Base-by-base conservation (phyloP, 2,797 vertebrate genomes). In the Ctenopoma kingsleyae region DNA sequence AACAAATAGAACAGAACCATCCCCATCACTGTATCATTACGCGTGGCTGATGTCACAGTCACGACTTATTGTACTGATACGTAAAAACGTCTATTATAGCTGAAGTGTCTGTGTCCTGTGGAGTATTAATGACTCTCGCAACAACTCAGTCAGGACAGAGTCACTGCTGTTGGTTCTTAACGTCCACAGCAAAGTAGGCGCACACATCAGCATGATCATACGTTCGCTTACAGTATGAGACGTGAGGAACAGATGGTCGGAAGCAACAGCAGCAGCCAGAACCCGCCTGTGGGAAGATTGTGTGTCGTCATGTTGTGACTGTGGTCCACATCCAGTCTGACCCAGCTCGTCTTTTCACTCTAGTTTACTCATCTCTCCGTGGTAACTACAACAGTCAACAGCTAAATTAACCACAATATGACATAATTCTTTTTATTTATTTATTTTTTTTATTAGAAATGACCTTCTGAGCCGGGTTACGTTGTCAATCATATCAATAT, bases 401-500 rank as follows among this genome's bases (percentile, higher is more conserved):
- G 75, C 69, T 66, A 38, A 64, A 71, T 82, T 82, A 82, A 71
- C 78, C 53, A 78, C 69, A 78, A 81, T 53, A 83, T 77, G 50
- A 73, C 80, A 81, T 83, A 70, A 86, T 84, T 62, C 59, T 76
- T 82, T 87, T 85, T 81, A 78, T 82, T 87, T 78, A 73, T 89
- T 89, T 61, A 32, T 47, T 74, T 69, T 67, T 73, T 79, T 76
- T 76, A 69, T 80, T 80, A 83, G 81, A 80, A 70, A 83, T 78
- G 50, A 87, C 79, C 69, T 88, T 81, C 89, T 90, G 88, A 91
- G 90, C 89, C 87, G 72, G 85, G 83, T 91, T 88, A 80, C 87
- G 84, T 87, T 91, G 84, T 93, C 89, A 89, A 87, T 92, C 91
- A 89, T 91, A 92, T 90, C 82, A 74, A 79, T 89, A 74, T 89